Evolutionary conservation across 2,113 vertebrate genomes (phyloP).

Genomic region (Bubo scandiacus): DNA sequence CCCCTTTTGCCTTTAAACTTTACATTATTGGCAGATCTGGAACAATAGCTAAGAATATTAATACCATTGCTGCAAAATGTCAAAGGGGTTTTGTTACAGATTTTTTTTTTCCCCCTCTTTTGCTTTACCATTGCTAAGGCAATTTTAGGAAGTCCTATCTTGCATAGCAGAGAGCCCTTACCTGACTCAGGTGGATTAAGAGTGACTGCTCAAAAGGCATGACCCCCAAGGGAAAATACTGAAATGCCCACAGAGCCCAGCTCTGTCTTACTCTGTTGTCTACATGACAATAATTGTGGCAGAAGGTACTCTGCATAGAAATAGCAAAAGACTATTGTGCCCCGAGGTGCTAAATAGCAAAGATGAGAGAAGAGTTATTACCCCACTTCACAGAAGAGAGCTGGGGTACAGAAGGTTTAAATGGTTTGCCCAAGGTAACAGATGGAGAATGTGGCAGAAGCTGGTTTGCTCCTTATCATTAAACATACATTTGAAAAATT

Average conservation of each 20-base stretch:
- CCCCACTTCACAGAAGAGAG: not conserved
- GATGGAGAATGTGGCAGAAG: not conserved
- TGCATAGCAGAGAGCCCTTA: not conserved
- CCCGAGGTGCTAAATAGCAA: not conserved
- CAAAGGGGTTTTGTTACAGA: not conserved
- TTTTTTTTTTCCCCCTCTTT: not conserved
- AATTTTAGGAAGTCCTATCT: not conserved
- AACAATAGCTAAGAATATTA: conserved; percentile 35
- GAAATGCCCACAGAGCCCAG: not conserved
- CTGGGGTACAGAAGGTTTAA: not conserved
- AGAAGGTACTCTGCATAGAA: conserved; percentile 16
- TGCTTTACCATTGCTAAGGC: not conserved
- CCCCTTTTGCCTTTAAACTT: conserved; percentile 29
- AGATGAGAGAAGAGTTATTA: conserved; percentile 26
- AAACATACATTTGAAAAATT: not conserved
- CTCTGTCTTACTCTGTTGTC: not conserved
- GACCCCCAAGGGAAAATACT: not conserved
- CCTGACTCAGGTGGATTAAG: conserved; percentile 12
- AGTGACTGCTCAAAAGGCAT: not conserved
- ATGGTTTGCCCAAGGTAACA: conserved; percentile 34
- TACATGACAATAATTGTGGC: not conserved
- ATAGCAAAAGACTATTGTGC: not conserved
- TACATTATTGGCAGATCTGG: conserved; percentile 3
- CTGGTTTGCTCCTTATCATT: not conserved
- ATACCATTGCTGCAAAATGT: not conserved